Evolutionary conservation across 1,140 invertebrate species (phyloP).

Genomic region (Bombus waltoni): DNA sequence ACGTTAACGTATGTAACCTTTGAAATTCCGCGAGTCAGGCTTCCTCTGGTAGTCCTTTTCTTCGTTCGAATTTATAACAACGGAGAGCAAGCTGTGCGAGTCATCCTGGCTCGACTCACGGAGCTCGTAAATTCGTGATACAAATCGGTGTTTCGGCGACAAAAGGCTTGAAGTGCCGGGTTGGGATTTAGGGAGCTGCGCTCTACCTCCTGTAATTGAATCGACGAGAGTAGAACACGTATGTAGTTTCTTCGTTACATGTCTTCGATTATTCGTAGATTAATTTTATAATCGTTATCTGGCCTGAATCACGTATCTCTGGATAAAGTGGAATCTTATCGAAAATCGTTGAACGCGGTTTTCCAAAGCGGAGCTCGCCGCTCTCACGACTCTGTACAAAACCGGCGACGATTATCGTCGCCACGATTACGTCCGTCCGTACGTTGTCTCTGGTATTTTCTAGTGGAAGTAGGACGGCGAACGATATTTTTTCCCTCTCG

Average conservation of each 20-base stretch:
- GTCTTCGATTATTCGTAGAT: not conserved
- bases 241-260: not conserved
- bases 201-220: slow-evolving; percentile 11
- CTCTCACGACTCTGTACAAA: not conserved
- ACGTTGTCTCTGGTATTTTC: not conserved
- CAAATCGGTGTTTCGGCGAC: slow-evolving; percentile 51
- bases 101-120: slow-evolving; percentile 46
- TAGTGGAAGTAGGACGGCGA: not conserved
- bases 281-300: not conserved
- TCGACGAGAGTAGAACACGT: not conserved
- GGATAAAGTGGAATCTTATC: slow-evolving; percentile 18
- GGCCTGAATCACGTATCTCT: not conserved
- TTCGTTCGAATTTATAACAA: slow-evolving; percentile 18
- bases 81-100: slow-evolving; percentile 16
- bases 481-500: not conserved
- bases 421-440: not conserved
- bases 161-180: slow-evolving; percentile 32
- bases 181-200: not conserved
- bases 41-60: not conserved
- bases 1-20: not conserved
- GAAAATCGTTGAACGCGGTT: not conserved
- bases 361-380: not conserved
- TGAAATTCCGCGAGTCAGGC: not conserved
- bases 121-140: slow-evolving; percentile 56
- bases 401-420: slow-evolving; percentile 9